Conservation (phyloP, 2,888 invertebrate genomes). For the Odontomyia ornata region DNA sequence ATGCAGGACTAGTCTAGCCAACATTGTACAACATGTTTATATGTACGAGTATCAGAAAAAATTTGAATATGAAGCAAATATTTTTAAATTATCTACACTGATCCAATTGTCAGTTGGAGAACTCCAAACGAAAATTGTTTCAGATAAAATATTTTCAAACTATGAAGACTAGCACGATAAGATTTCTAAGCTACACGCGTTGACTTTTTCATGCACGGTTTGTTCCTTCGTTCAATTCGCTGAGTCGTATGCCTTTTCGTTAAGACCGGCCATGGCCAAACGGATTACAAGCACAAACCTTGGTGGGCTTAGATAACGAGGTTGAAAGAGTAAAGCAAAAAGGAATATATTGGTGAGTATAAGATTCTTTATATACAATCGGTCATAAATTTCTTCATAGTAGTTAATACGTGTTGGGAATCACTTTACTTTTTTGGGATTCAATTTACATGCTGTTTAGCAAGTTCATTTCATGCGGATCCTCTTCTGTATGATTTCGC, state of each 20-base stretch:
- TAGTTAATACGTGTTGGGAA: constrained; percentile 13
- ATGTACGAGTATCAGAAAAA: too few species aligned
- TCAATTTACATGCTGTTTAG: not conserved
- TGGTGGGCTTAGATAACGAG: constrained; percentile 13
- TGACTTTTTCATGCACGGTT: not conserved
- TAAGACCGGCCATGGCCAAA: not conserved
- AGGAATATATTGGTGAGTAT: not conserved
- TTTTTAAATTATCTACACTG: too few species aligned
- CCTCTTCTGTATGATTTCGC: not conserved
- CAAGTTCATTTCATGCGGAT: not conserved
- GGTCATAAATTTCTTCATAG: constrained; percentile 18
- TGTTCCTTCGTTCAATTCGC: not conserved
- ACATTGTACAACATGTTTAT: not conserved
- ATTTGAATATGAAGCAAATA: too few species aligned
- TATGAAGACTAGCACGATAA: not conserved
- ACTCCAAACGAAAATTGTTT: not conserved
- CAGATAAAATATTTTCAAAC: not conserved
- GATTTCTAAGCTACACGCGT: not conserved
- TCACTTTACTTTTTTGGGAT: not conserved
- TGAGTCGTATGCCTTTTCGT: not conserved
- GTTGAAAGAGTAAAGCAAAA: not conserved
- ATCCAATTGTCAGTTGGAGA: too few species aligned
- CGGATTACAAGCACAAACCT: not conserved
- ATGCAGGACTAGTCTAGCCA: not conserved
- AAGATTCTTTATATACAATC: constrained; percentile 5